A percentile compares a stretch with the other conserved stretches of the same genome.
Conservation (phyloP, 2,113 vertebrate species). For the Psophia crepitans region DNA sequence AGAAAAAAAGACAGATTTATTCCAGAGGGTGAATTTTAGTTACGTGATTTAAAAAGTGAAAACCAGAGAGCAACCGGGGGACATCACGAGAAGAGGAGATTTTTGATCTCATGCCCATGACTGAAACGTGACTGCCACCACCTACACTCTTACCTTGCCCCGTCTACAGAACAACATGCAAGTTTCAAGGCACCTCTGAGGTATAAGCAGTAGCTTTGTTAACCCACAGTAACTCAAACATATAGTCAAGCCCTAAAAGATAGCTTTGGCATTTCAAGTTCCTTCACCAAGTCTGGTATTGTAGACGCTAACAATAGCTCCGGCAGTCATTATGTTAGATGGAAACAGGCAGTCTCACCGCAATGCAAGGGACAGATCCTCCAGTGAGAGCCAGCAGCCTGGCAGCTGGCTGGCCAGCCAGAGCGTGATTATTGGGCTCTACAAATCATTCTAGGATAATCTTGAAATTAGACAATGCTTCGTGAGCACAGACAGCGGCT, state of each 20-base stretch:
- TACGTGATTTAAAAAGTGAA: background rate
- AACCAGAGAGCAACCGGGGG: background rate
- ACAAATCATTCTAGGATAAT: slow-evolving; percentile 3
- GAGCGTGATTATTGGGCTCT: background rate
- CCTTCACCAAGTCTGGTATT: accelerated
- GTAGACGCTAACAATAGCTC: background rate
- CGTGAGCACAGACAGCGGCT: background rate
- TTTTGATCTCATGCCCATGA: accelerated
- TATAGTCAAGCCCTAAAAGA: background rate
- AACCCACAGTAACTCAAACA: background rate
- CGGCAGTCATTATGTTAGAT: background rate
- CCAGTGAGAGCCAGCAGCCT: background rate
- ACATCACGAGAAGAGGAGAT: background rate
- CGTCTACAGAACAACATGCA: background rate
- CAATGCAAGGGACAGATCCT: background rate
- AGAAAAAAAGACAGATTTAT: background rate
- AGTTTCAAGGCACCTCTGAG: background rate
- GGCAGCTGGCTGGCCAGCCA: background rate
- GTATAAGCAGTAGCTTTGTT: background rate
- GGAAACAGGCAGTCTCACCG: background rate
- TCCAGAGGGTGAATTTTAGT: background rate
- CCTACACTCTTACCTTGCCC: background rate
- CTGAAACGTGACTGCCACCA: background rate
- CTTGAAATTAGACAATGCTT: background rate
- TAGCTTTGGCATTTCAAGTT: background rate